Percentiles rank a stretch among this genome's conserved stretches.
Evolutionary conservation across 23 tunicate species (phyloP).

Genomic region (Trididemnum miniatum): DNA sequence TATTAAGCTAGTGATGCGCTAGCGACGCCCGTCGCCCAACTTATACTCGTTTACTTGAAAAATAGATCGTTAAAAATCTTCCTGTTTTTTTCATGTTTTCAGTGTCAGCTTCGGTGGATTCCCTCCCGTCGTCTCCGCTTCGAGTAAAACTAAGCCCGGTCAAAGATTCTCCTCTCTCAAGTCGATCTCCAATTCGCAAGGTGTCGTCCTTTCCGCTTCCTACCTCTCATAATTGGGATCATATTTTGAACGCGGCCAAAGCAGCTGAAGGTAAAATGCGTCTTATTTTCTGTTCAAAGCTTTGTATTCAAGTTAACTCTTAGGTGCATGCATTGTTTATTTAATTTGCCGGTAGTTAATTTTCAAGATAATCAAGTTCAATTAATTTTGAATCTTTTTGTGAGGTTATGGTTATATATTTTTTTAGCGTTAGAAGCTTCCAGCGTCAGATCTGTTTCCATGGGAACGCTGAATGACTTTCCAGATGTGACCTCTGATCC

Average conservation of each 20-base stretch:
- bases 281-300: too few species aligned
- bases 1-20: too few species aligned
- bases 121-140: slow-evolving; percentile 11
- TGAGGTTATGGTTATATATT: not conserved
- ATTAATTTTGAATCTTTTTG: not conserved
- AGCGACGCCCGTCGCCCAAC: too few species aligned
- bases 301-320: too few species aligned
- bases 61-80: too few species aligned
- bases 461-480: slow-evolving; percentile 52
- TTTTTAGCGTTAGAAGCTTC: slow-evolving; percentile 42
- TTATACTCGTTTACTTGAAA: too few species aligned
- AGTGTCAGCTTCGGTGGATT: slow-evolving; percentile 49
- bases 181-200: not conserved
- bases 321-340: too few species aligned
- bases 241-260: slow-evolving; percentile 43
- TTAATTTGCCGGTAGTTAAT: too few species aligned
- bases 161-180: not conserved
- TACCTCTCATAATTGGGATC: slow-evolving; percentile 32
- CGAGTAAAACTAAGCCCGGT: not conserved
- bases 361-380: too few species aligned
- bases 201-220: slow-evolving; percentile 43
- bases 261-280: slow-evolving; percentile 38
- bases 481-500: not conserved
- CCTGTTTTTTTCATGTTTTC: too few species aligned
- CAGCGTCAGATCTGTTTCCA: slow-evolving; percentile 43